Base-by-base conservation (phyloP, 2,797 vertebrate genomes). In the Erpetoichthys calabaricus region DNA sequence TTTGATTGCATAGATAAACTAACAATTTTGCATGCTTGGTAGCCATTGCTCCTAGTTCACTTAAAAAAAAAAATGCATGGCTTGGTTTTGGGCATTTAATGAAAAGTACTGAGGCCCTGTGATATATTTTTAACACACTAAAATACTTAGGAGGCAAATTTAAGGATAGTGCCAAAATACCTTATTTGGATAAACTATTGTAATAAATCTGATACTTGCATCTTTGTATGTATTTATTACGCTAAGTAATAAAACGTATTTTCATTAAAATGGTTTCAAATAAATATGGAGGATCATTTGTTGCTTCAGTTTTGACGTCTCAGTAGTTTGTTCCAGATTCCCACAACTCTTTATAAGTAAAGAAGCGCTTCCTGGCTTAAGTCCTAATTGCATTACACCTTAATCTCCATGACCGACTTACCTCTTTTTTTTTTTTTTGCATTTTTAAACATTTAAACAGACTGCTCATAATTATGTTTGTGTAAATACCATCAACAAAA, bases 181-280 rank as follows among this genome's bases (percentile, higher is more conserved):
- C 57, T 44, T 56, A 54, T 59, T 70, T 67, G 72, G 74, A 76
- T 73, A 69, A 60, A 79, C 71, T 65, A 64, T 67, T 70, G 60
- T 55, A 83, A 73, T 78, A 70, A 77, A 77, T 75, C 72, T 69
- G 72, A 78, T 80, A 76, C 76, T 78, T 81, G 82, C 83, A 83
- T 86, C 83, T 87, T 86, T 86, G 79, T 88, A 84, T 85, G 80
- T 86, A 87, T 86, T 86, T 84, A 87, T 86, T 86, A 87, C 85
- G 78, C 81, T 75, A 81, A 42, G 84, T 87, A 88, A 88, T 90
- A 87, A 87, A 84, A 82, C 84, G 85, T 96, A 96, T 98, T 98
- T 98, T 97, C 90, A 96, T 77, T 85, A 87, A 84, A 67, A 73
- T 25, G 25, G 25, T 25, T 25, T 25, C 25, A 25, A 25, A 25